Base-by-base conservation (phyloP, 2,888 invertebrate species). In the Cheilosia soror region DNA sequence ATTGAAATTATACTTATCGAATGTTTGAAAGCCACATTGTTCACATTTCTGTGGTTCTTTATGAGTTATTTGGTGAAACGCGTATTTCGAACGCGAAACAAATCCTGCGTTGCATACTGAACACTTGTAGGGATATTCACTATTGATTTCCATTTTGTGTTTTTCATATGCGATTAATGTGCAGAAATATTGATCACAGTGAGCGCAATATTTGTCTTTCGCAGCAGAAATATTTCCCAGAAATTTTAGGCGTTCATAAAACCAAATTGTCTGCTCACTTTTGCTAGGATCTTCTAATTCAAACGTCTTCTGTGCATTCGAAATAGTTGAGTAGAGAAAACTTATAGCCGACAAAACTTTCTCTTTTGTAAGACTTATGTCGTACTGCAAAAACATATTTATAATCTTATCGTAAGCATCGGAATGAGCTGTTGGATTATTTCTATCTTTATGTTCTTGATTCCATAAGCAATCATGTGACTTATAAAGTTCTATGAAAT, bases 121-220 rank as follows among this genome's bases (percentile, higher is more conserved):
- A 65, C 84, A 84, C 25, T 79, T 84, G 49, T 84, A 84, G 1
- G 84, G 84, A 5, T 84, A 84, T 25, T 84, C 84, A 2, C 71
- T 79, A 58, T 58, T 65, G 13, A 82, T 82, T 40, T 77, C 82
- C 25, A 62, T 60, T 47, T 72, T 76, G 40, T 82, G 82, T 9
- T 76, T 76, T 5, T 82, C 65, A 55, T 77, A 82, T 4, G 55
- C 82, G 7, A 31, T 49, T 27, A 66, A 15, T 5, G 65, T 65
- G 27, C 53, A 63, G 33, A 82, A 82, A n/a, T 72, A 42, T 29
- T 82, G 76, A 42, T 71, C 65, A 37, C 82, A 82, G 40, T 82
- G 82, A 1, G 44, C 55, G n/a, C 82, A 82, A 44, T 71, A 60
- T 11, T 60, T 71, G 2, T 65, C 65, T 13, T 49, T 69, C 5